A percentile compares a stretch with the other conserved stretches of the same genome.
Evolutionary conservation across 1,140 invertebrate species (phyloP).

Genomic region (Sarcophaga peregrina): DNA sequence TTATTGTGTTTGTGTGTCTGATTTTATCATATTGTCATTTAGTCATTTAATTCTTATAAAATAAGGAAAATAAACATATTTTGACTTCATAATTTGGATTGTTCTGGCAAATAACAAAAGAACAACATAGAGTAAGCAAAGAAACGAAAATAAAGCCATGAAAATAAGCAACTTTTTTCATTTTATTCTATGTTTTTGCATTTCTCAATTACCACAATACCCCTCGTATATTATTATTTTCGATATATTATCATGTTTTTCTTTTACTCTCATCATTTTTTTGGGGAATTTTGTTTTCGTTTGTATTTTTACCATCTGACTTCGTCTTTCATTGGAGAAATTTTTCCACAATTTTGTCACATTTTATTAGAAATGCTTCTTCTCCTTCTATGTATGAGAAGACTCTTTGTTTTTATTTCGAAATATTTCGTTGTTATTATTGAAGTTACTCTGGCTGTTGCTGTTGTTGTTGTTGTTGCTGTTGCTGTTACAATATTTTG

Average conservation of each 20-base stretch:
- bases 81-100: constrained; percentile 30
- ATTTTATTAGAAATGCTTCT: no score
- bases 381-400: no score
- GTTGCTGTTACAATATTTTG: not conserved
- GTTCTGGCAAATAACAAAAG: not conserved
- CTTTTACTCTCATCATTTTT: not conserved
- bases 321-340: not conserved
- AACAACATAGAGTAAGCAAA: constrained; percentile 7
- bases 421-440: no score
- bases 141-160: not conserved
- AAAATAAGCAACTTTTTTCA: not conserved
- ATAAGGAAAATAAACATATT: not conserved
- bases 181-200: constrained; percentile 6
- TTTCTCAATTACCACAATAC: constrained; percentile 14
- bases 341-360: not conserved
- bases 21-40: not conserved
- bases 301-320: not conserved
- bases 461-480: not conserved
- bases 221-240: constrained; percentile 31
- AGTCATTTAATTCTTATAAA: not conserved
- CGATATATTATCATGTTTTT: constrained; percentile 32
- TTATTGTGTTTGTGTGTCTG: not conserved
- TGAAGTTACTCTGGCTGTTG: not conserved
- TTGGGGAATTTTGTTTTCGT: not conserved
- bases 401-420: no score